Percentiles rank a stretch among this genome's conserved stretches.
Conservation (phyloP, 2,113 vertebrate species). For the Perccottus glenii region DNA sequence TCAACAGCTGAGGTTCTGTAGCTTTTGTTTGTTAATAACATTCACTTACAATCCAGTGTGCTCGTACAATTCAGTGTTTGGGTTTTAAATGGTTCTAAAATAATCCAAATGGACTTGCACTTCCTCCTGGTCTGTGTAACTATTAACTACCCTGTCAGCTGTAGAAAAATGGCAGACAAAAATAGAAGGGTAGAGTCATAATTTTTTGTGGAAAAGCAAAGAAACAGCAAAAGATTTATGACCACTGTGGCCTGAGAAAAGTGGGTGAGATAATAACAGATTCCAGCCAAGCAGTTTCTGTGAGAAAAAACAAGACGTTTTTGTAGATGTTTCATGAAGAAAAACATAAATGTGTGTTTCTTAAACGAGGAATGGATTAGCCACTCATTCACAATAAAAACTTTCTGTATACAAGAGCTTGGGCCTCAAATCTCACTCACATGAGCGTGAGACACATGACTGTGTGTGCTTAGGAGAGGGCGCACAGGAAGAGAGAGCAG, state of each 20-base stretch:
- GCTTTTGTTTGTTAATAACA: too few relatives aligned
- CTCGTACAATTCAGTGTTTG: neutral
- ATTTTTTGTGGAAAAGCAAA: conserved; percentile 35
- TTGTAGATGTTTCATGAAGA: neutral
- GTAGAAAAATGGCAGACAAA: conserved; percentile 27
- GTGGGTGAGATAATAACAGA: conserved; percentile 4
- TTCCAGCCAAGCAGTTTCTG: neutral
- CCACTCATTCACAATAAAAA: conserved; percentile 56
- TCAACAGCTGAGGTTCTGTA: too few relatives aligned
- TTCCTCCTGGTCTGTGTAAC: neutral
- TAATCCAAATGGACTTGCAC: neutral
- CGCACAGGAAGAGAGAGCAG: conserved; percentile 47
- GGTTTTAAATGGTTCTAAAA: neutral
- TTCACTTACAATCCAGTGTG: too few relatives aligned
- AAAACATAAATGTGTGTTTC: too few relatives aligned
- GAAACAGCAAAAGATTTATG: conserved; percentile 42
- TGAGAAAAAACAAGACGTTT: neutral
- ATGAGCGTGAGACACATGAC: conserved; percentile 88
- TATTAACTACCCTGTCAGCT: neutral
- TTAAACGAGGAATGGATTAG: neutral
- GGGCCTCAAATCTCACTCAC: conserved; percentile 85
- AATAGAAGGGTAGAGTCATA: conserved; percentile 35
- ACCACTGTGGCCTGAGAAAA: conserved; percentile 34
- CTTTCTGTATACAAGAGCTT: conserved; percentile 54
- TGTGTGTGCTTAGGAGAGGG: conserved; percentile 61